Percentiles rank a stretch among this genome's conserved stretches.
phyloP scores from a whole-genome alignment of 2,113 vertebrate species.

The Plestiodon gilberti region DNA sequence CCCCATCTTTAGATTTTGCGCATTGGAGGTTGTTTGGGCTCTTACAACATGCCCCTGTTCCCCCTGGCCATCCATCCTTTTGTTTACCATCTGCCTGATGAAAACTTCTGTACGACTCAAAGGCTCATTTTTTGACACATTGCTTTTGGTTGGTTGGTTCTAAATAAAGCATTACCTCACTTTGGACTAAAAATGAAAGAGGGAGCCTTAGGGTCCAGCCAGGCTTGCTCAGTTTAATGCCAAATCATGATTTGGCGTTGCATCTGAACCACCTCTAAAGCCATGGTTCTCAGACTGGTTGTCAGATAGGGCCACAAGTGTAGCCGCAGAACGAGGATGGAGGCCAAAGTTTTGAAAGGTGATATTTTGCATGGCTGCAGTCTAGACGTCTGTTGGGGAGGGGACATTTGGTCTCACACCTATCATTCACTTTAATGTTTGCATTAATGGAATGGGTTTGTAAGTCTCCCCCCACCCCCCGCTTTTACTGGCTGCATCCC shows the following conservation, averaged over 20 bases:
- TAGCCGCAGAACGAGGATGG: neutral
- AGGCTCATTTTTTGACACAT: no score
- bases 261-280: neutral
- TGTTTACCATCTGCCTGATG: no score
- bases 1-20: no score
- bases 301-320: no score
- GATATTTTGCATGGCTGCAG: neutral
- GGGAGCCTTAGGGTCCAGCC: neutral
- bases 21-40: no score
- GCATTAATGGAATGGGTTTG: neutral
- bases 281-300: neutral
- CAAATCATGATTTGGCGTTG: no score
- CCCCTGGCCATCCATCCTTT: no score
- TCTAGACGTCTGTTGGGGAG: neutral
- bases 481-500: neutral
- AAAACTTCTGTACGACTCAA: no score
- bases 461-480: neutral
- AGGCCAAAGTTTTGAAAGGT: neutral
- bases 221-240: neutral
- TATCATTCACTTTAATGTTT: neutral
- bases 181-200: no score
- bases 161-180: no score
- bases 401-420: neutral
- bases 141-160: no score
- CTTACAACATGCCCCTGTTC: no score